Percentiles rank a stretch among this genome's conserved stretches.
Evolutionary conservation across 1,140 invertebrate species (phyloP).

Genomic region (Cheumatopsyche charites): DNA sequence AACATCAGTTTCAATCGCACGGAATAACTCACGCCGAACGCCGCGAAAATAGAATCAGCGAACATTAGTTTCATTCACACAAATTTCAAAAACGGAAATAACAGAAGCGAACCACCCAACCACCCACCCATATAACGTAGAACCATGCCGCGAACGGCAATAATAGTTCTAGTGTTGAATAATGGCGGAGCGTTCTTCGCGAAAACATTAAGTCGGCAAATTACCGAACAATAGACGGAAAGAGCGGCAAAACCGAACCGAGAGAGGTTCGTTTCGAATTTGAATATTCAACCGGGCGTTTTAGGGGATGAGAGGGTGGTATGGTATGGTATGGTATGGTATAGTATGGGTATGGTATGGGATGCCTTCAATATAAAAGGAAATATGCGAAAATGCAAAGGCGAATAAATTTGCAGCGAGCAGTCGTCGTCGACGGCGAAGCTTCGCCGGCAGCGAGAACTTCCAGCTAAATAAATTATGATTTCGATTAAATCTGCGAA

Average conservation of each 20-base stretch:
- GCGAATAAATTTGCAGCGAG: neutral
- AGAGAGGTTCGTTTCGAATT: constrained; percentile 24
- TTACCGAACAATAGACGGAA: constrained; percentile 37
- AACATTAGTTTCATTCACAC: no score
- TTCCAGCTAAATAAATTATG: constrained; percentile 15
- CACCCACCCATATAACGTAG: no score
- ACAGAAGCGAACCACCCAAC: no score
- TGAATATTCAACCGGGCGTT: constrained; percentile 35
- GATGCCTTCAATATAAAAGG: no score
- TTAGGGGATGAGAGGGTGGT: no score
- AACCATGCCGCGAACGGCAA: neutral
- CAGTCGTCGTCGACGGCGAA: no score
- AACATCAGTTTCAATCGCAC: no score
- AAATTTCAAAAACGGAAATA: no score
- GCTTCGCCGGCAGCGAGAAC: neutral
- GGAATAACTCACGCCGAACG: no score
- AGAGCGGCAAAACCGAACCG: constrained; percentile 17
- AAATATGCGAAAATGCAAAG: constrained; percentile 21
- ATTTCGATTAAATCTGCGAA: constrained; percentile 16
- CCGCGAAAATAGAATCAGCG: no score
- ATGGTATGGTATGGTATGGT: no score
- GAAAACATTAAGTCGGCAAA: constrained; percentile 39
- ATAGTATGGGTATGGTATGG: no score
- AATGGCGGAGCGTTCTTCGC: constrained; percentile 16
- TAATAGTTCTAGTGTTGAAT: constrained; percentile 20